Evolutionary conservation across 2,113 vertebrate genomes (phyloP), one percentile per base, ranked within the genome.

Genomic region (Sorex araneus): DNA sequence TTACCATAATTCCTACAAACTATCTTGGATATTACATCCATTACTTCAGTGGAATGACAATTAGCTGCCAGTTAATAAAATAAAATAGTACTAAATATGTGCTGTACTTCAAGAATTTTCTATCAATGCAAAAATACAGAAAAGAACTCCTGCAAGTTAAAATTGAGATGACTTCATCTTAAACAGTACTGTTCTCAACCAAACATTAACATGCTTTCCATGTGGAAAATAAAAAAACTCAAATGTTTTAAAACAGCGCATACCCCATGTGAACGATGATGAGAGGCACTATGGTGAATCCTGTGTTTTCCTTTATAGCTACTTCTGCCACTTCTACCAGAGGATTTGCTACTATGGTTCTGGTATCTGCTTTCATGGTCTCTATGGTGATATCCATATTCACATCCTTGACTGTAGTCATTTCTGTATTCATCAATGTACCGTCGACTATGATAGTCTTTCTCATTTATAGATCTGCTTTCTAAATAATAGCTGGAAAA

Each of bases 341-440:
- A 99, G 6, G 98, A 98, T 96, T 99, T 98, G 98, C 98, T 99
- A 97, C 98, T 98, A 80, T 98, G 98, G 95, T 99, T 98, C 98
- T 96, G 94, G 12, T 94, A 95, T 82, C 95, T 89, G 92, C 90
- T 96, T 84, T 97, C 97, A 77, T 98, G 98, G 87, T 98, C 98
- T 66, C 93, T 97, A 90, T 97, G 97, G 36, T 93, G 97, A 87
- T 94, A 94, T 32, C 91, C 96, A 60, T 87, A 87, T 8, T 98
- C 98, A 85, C 92, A 97, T 77, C 97, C 96, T 96, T 92, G 95
- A 84, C 63, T 92, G 93, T 96, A 97, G 92, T 98, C 96, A 4
- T 96, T 96, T 89, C 95, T 96, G 90, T 97, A 98, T 75, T 95
- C 95, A 71, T 98, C 98, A 90, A 97, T 87, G 81, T 94, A 96